Conservation (phyloP, 2,113 vertebrate genomes). For the Aplodontia rufa region DNA sequence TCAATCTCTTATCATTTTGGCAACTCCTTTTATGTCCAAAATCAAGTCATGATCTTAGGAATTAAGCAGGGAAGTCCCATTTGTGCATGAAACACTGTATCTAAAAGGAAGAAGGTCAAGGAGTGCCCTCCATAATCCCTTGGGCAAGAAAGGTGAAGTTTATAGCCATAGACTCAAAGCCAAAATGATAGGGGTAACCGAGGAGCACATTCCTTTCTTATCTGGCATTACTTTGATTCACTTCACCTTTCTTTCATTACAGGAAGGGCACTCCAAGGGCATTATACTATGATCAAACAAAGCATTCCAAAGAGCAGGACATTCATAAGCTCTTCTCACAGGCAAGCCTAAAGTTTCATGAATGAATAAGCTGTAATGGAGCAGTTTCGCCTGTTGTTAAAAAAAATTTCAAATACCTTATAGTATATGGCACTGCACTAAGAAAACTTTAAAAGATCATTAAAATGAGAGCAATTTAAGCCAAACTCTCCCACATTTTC, state of each 20-base stretch:
- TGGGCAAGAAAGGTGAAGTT: constrained; percentile 60
- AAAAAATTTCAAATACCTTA: neutral
- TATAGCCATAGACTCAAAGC: constrained; percentile 27
- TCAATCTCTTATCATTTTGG: constrained; percentile 78
- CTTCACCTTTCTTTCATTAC: constrained; percentile 82
- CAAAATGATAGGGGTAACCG: constrained; percentile 72
- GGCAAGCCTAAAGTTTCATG: constrained; percentile 77
- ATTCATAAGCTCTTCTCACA: constrained; percentile 78
- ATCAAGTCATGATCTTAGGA: constrained; percentile 82
- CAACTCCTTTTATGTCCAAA: constrained; percentile 81
- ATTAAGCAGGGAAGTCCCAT: constrained; percentile 65
- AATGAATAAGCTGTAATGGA: constrained; percentile 30
- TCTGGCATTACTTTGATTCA: constrained; percentile 80
- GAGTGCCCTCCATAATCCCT: constrained; percentile 56
- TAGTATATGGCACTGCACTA: neutral
- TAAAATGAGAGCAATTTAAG: neutral
- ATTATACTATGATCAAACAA: constrained; percentile 79
- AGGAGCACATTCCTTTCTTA: constrained; percentile 83
- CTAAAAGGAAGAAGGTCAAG: constrained; percentile 51
- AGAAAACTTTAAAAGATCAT: neutral
- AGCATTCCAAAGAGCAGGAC: constrained; percentile 81
- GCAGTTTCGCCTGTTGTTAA: neutral
- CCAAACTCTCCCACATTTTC: neutral
- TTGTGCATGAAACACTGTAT: constrained; percentile 63
- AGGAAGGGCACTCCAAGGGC: constrained; percentile 84